These are phyloP conservation scores for Drosophila ogumai DNA, from an alignment of 1,140 invertebrate species.

Conservation along the genomic window DNA sequence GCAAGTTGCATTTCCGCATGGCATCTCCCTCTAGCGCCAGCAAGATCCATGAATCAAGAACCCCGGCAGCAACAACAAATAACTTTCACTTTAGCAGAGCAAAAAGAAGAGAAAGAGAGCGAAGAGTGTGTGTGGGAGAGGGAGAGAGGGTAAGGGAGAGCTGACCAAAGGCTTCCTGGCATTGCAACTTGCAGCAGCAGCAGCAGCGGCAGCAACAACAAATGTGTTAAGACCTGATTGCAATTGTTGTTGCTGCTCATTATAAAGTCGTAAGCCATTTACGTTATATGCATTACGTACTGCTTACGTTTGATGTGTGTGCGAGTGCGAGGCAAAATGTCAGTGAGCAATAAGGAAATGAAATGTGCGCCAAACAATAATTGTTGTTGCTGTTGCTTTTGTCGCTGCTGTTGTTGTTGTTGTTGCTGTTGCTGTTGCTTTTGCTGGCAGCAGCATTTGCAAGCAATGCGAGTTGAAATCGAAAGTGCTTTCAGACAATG, in stretches of 20 bases:
- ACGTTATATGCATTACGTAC: constrained; percentile 40
- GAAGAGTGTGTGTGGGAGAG: neutral
- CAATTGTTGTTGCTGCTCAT: constrained; percentile 57
- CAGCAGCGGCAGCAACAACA: constrained; percentile 35
- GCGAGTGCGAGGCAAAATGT: constrained; percentile 68
- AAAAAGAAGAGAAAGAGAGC: constrained; percentile 2
- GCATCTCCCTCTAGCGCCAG: constrained; percentile 28
- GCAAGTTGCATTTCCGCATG: constrained; percentile 64
- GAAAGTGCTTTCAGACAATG: constrained; percentile 59
- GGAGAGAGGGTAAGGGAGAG: neutral
- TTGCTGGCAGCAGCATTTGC: constrained; percentile 9
- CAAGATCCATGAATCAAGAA: constrained; percentile 47
- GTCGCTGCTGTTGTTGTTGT: constrained; percentile 8
- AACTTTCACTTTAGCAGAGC: constrained; percentile 54
- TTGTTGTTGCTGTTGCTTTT: constrained; percentile 50
- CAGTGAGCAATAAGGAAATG: constrained; percentile 83
- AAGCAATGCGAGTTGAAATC: constrained; percentile 50
- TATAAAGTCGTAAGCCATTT: constrained; percentile 78
- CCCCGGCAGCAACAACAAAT: constrained; percentile 42
- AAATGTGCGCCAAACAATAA: constrained; percentile 82
- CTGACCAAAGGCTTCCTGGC: constrained; percentile 55
- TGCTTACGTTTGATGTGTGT: constrained; percentile 25
- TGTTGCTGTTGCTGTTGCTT: constrained; percentile 30
- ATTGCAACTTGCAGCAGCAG: constrained; percentile 46
- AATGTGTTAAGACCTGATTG: constrained; percentile 45